Conservation (phyloP, 2,113 vertebrate genomes). For the Polypterus senegalus region DNA sequence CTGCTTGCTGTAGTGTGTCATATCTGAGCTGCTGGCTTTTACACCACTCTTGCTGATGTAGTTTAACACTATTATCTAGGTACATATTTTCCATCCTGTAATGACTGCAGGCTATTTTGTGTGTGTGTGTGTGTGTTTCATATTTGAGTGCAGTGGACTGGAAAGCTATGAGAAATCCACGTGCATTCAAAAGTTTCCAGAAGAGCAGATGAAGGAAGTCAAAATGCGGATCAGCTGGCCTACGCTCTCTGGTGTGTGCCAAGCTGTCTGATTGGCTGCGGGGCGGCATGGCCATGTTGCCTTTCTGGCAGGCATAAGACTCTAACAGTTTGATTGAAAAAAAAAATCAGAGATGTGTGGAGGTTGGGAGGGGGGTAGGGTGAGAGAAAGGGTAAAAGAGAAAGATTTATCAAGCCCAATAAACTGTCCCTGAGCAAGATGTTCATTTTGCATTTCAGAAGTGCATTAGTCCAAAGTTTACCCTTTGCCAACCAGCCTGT, state of each 20-base stretch:
- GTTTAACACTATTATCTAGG: conserved; percentile 20
- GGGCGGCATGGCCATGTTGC: conserved; percentile 59
- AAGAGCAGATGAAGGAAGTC: conserved; percentile 59
- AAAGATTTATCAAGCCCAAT: conserved; percentile 4
- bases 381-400: conserved; percentile 8
- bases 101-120: conserved; percentile 15
- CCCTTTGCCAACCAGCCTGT: not conserved
- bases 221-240: conserved; percentile 49
- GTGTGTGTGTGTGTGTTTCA: not conserved
- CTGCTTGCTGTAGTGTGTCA: conserved; percentile 6
- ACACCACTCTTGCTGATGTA: not conserved
- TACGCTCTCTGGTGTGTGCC: conserved; percentile 45
- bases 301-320: conserved; percentile 58
- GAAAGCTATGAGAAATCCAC: conserved; percentile 21
- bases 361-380: conserved; percentile 16
- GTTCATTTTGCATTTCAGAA: not conserved
- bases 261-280: conserved; percentile 61
- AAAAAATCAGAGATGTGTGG: conserved; percentile 21
- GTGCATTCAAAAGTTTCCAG: conserved; percentile 42
- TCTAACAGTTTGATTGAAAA: conserved; percentile 40
- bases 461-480: not conserved
- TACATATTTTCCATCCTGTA: conserved; percentile 9
- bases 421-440: conserved; percentile 10
- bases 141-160: conserved; percentile 27
- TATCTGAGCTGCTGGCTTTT: not conserved